Evolutionary conservation across 2,113 vertebrate species (phyloP).

Genomic region (Collichthys lucidus): DNA sequence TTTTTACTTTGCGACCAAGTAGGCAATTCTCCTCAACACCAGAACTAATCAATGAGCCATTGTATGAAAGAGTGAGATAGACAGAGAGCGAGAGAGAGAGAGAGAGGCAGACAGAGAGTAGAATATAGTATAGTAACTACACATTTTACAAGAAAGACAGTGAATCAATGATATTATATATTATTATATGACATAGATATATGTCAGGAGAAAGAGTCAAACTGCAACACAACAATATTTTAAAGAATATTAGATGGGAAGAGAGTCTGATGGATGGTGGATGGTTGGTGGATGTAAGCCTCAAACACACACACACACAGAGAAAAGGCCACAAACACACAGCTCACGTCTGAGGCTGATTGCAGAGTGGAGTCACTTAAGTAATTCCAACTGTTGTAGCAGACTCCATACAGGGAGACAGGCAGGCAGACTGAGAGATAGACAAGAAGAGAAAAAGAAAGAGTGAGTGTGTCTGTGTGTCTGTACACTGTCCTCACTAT

Average conservation of each 20-base stretch:
- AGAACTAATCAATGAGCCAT: conserved; percentile 75
- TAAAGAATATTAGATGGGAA: background rate
- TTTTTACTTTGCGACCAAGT: conserved; percentile 74
- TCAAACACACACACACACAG: conserved; percentile 20
- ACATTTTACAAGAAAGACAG: background rate
- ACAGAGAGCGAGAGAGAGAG: background rate
- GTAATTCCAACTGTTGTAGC: conserved; percentile 67
- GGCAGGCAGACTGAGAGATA: conserved; percentile 31
- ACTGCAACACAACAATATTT: background rate
- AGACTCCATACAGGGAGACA: conserved; percentile 51
- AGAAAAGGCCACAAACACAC: conserved; percentile 17
- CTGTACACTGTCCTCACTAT: conserved; percentile 4
- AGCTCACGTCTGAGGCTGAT: conserved; percentile 47
- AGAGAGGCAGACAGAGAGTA: background rate
- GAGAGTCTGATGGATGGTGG: conserved; percentile 24
- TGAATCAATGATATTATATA: conserved; percentile 5
- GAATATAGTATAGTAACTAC: too few species aligned
- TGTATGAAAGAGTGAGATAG: conserved; percentile 48
- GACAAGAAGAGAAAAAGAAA: conserved; percentile 22
- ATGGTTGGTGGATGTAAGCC: conserved; percentile 34
- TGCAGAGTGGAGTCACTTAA: conserved; percentile 67
- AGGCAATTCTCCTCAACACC: conserved; percentile 78
- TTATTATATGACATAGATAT: background rate
- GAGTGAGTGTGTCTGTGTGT: conserved; percentile 3
- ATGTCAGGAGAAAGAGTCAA: background rate